Percentiles rank a stretch among this genome's conserved stretches.
These are phyloP conservation scores for Scyliorhinus canicula DNA, from an alignment of 2,797 vertebrate genomes.

Conservation along the genomic window DNA sequence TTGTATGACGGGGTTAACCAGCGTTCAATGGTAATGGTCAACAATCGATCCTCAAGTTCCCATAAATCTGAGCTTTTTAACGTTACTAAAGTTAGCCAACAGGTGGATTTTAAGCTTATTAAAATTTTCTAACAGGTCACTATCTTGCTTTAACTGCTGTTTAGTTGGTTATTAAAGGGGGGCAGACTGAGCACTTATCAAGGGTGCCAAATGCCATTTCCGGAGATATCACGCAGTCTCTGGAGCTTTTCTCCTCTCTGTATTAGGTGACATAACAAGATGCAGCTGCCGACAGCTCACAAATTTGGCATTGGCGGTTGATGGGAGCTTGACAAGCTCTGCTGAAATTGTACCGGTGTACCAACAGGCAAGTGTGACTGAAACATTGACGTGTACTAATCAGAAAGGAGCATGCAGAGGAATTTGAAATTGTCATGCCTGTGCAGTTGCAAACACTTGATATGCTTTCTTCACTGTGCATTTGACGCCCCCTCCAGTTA, in stretches of 20 bases:
- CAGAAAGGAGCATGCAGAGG: background rate
- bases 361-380: background rate
- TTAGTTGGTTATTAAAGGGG: background rate
- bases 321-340: conserved; percentile 9
- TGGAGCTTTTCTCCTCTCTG: conserved; percentile 17
- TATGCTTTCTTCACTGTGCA: background rate
- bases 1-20: background rate
- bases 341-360: background rate
- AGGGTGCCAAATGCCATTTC: background rate
- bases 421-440: background rate
- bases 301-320: conserved; percentile 24
- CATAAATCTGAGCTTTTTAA: background rate
- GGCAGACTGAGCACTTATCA: background rate
- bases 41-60: background rate
- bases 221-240: background rate
- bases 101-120: conserved; percentile 24
- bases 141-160: background rate
- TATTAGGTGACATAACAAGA: conserved; percentile 30
- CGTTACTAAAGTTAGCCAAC: background rate
- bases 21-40: background rate
- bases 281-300: conserved; percentile 33
- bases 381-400: background rate
- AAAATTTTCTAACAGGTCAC: background rate
- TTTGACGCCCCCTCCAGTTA: background rate
- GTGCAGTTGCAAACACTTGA: background rate